Conservation (phyloP, 2,888 invertebrate genomes). For the Ophioninae sp. region DNA sequence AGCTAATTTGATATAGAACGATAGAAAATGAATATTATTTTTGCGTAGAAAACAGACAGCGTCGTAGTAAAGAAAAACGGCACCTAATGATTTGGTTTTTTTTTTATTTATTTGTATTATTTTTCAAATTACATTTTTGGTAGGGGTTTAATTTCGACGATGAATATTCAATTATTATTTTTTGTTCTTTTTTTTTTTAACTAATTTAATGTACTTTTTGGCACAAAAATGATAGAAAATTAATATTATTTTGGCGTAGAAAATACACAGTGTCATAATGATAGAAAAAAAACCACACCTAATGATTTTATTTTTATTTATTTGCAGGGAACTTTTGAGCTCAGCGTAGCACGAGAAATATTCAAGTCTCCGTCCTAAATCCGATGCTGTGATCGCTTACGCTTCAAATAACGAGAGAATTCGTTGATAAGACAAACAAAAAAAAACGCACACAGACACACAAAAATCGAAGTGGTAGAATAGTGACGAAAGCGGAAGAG, state of each 20-base stretch:
- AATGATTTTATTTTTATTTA: conserved; percentile 29
- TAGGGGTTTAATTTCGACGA: too few species aligned
- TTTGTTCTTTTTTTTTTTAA: too few species aligned
- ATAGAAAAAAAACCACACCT: conserved; percentile 19
- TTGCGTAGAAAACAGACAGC: too few species aligned
- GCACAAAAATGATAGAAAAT: neutral
- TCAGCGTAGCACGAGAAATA: conserved; percentile 77
- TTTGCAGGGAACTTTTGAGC: conserved; percentile 80
- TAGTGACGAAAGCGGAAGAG: neutral
- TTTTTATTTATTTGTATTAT: too few species aligned
- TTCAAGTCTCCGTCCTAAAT: conserved; percentile 75
- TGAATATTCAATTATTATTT: too few species aligned
- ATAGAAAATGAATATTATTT: too few species aligned
- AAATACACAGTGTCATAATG: neutral
- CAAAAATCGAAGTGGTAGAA: neutral
- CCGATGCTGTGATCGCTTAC: conserved; percentile 78
- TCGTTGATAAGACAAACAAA: conserved; percentile 44
- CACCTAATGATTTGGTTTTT: too few species aligned
- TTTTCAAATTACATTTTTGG: too few species aligned
- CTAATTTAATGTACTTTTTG: neutral
- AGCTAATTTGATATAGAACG: too few species aligned
- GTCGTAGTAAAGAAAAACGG: too few species aligned
- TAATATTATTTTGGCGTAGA: neutral
- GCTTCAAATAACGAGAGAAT: conserved; percentile 62
- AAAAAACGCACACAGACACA: neutral